A percentile compares a stretch with the other conserved stretches of the same genome.
These are phyloP conservation scores for Argentina silus DNA, from an alignment of 2,797 vertebrate species.

Conservation along the genomic window DNA sequence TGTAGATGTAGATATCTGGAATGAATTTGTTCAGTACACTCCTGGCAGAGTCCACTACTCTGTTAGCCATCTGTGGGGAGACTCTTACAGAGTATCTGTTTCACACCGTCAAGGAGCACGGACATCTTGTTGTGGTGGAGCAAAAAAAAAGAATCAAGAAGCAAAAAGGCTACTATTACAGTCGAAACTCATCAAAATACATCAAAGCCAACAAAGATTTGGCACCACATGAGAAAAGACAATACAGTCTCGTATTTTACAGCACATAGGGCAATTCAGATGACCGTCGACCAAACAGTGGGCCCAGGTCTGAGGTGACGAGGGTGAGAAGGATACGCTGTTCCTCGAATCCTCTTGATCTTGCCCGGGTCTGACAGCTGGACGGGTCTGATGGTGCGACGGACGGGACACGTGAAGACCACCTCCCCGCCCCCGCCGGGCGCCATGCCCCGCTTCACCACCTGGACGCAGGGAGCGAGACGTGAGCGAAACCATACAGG, in stretches of 20 bases:
- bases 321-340: constrained; percentile 90
- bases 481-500: no score
- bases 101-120: constrained; percentile 56
- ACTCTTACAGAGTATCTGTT: constrained; percentile 91
- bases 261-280: neutral
- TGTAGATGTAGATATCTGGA: constrained; percentile 97
- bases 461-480: constrained; percentile 55
- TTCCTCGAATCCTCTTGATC: constrained; percentile 95
- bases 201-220: neutral
- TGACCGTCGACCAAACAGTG: neutral
- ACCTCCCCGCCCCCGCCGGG: constrained; percentile 95
- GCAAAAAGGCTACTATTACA: neutral
- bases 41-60: constrained; percentile 92
- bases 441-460: constrained; percentile 91
- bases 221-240: neutral
- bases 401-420: constrained; percentile 87
- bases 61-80: constrained; percentile 96
- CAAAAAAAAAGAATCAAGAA: neutral
- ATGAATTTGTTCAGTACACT: constrained; percentile 92
- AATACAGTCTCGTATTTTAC: neutral
- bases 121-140: no score
- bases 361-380: constrained; percentile 92
- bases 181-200: neutral
- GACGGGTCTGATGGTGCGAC: constrained; percentile 84
- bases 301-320: neutral